These are phyloP conservation scores for Bombus haemorrhoidalis DNA, from an alignment of 1,140 invertebrate species.

Conservation along the genomic window DNA sequence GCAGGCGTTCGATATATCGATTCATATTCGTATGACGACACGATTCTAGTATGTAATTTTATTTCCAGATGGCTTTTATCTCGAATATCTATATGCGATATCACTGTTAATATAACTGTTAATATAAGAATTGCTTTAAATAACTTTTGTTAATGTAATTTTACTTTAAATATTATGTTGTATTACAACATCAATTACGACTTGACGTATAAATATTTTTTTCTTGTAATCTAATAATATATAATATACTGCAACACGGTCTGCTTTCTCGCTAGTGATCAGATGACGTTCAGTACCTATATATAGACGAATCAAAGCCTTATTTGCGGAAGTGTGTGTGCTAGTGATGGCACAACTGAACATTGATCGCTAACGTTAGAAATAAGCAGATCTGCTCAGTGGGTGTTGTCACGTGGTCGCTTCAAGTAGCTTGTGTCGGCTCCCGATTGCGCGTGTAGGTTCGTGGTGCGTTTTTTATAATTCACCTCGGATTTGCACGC, in stretches of 20 bases:
- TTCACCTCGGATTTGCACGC: conserved; percentile 76
- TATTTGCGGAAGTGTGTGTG: conserved; percentile 84
- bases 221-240: too few relatives aligned
- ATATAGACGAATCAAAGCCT: conserved; percentile 64
- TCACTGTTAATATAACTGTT: not conserved
- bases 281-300: conserved; percentile 16
- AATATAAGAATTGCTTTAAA: not conserved
- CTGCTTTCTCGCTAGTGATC: conserved; percentile 61
- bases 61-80: conserved; percentile 49
- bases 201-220: too few relatives aligned
- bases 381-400: conserved; percentile 86
- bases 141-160: not conserved
- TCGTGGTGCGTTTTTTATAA: conserved; percentile 50
- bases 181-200: not conserved
- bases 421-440: conserved; percentile 84
- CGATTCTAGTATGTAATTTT: not conserved
- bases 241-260: fast-evolving
- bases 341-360: conserved; percentile 87
- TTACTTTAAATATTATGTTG: not conserved
- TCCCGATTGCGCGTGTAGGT: conserved; percentile 82
- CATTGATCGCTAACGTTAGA: conserved; percentile 85
- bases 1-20: not conserved
- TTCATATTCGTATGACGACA: too few relatives aligned
- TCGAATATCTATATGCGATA: not conserved
- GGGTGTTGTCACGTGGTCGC: conserved; percentile 85